Conservation (phyloP, 2,797 vertebrate genomes). For the Threskiornis aethiopicus region DNA sequence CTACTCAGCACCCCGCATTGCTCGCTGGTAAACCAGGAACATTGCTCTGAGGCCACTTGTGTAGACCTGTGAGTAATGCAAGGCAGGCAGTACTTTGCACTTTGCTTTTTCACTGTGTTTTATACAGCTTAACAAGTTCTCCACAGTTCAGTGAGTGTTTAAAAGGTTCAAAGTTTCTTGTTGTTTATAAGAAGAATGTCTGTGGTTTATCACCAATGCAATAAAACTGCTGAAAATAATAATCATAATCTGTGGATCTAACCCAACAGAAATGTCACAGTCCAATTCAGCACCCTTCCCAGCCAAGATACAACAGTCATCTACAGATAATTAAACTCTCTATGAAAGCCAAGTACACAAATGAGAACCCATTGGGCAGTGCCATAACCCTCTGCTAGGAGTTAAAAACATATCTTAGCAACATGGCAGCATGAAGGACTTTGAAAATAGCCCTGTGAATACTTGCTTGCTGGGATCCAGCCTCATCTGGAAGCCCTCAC, state of each 20-base stretch:
- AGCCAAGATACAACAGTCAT: background rate
- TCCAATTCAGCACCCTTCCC: background rate
- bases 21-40: background rate
- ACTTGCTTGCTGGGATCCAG: background rate
- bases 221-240: slow-evolving; percentile 47
- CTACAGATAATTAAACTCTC: background rate
- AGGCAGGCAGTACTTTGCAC: slow-evolving; percentile 38
- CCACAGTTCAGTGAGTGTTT: background rate
- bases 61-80: background rate
- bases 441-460: background rate
- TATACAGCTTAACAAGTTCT: slow-evolving; percentile 26
- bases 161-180: slow-evolving; percentile 55
- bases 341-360: background rate
- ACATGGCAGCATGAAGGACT: background rate
- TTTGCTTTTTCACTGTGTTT: slow-evolving; percentile 19
- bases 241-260: background rate
- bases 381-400: background rate
- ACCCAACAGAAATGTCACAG: background rate
- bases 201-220: slow-evolving; percentile 13
- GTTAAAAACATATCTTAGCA: background rate
- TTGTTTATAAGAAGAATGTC: slow-evolving; percentile 2
- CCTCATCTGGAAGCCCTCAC: background rate
- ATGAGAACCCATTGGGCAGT: background rate
- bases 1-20: background rate
- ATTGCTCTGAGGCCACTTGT: background rate